Base-by-base conservation (phyloP, 30 jellyfish, hydroid and myxozoan genomes). In the Aurelia sp. region DNA sequence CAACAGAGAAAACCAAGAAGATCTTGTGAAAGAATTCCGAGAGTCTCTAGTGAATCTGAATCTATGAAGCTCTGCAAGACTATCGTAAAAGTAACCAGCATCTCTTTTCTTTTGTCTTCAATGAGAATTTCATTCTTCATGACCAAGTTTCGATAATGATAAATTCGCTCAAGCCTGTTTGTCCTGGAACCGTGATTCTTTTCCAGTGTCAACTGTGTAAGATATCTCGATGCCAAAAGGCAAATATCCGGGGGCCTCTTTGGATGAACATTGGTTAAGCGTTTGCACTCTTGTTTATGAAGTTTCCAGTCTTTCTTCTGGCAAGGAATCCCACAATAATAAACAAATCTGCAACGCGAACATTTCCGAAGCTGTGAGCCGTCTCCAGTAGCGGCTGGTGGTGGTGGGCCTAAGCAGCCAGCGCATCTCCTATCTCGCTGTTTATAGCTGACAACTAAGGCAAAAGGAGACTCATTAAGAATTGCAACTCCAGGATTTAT, bases 221-320 rank as follows among this genome's bases (percentile, higher is more conserved):
- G 78, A 18, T 90, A 35, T 62, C 97, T 82, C 19, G 97, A 33
- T 3, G 91, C 97, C 55, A 95, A 64, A 9, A 95, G 91, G 63
- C 99, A 95, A 47, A 95, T 22, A 90, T 95, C 99, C 3, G 98
- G 96, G 13, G 99, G 99, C 53, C 83, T 71, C 76, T 86, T 90
- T 9, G 99, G 99, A 31, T 84, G 82, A 15, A 86, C 96, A 59
- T 74, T 95, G 17, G 17, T 19, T 3, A 95, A 76, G 68, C 97
- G 85, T 66, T 81, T 84, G 81, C 99, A 95, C 76, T 95, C 99
- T 35, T 75, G 85, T 82, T 90, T 95, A 38, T 95, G 99, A 53
- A 72, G 19, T 12, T 22, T 35, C 99, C 99, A 95, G 80, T 95
- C 98, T 33, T 86, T 78, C 22, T 81, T 63, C 85, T 95, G 99